Base-by-base conservation (phyloP, 2,888 invertebrate genomes). In the Chromoteleia sp. region DNA sequence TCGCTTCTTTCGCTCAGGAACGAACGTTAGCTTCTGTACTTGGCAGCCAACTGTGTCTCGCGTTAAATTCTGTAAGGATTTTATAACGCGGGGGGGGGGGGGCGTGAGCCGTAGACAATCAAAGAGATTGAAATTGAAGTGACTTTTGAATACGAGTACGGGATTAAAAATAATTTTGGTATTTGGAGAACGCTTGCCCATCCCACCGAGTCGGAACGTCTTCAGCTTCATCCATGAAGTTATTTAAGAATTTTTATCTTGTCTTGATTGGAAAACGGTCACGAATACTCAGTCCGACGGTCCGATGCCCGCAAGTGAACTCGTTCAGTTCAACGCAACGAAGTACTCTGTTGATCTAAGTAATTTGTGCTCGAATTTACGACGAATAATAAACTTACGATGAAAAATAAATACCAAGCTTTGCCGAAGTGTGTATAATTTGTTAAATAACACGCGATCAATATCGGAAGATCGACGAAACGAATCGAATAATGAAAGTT, bases 81-180 rank as follows among this genome's bases (percentile, higher is more conserved):
- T 68, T 68, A 30, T 19, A 68, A 54, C 52, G 41, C 8, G 5
- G 14, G 15, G 30, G 1, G 8, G 41, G 41, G 4, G 5, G 14
- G 15, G 30, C 0, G 8, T 3, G 14, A 30, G 17, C 15, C n/a
- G 71, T 7, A 21, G 75, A 50, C 67, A 58, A 67, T 67, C 67
- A 67, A 65, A 75, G 67, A 39, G 65, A 75, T 58, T 56, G 36
- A 58, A 67, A 67, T 58, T 65, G 58, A 45, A 75, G 65, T 41
- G 63, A 67, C 75, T 67, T 59, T 59, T 59, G 61, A 74, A 65
- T 54, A 63, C 30, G 41, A 56, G 43, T 19, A 4, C 4, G 17
- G 17, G n/a, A 56, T 43, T 36, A 48, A 65, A 45, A 36, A 30
- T n/a, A 50, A 50, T 70, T 70, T 70, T 50, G 70, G 33, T 14